Conservation (phyloP, 2,888 invertebrate species). For the Phortica magna region DNA sequence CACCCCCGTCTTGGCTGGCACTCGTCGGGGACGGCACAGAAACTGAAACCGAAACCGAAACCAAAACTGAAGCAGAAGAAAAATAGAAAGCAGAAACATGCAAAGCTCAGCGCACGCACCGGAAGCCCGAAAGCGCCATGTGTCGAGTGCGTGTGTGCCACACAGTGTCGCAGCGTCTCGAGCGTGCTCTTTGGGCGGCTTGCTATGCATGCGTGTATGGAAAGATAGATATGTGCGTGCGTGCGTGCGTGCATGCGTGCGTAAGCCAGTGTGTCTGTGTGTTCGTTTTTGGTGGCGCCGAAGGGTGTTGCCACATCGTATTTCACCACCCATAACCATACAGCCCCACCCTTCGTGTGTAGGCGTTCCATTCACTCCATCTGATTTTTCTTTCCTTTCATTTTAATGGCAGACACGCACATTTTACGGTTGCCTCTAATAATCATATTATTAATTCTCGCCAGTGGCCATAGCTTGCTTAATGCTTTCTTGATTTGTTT, state of each 20-base stretch:
- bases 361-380: conserved; percentile 59
- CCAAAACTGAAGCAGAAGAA: neutral
- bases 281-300: conserved; percentile 16
- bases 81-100: conserved; percentile 1
- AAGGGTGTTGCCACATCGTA: conserved; percentile 73
- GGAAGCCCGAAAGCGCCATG: conserved; percentile 73
- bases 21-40: neutral
- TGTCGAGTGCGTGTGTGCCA: conserved; percentile 65
- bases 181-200: conserved; percentile 3
- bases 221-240: neutral
- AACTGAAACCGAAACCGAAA: neutral
- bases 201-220: conserved; percentile 19
- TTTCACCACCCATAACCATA: conserved; percentile 60
- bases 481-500: no score
- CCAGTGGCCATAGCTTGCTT: conserved; percentile 55
- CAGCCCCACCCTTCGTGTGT: conserved; percentile 51
- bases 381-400: conserved; percentile 50
- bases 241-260: conserved; percentile 22
- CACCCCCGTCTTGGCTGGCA: neutral
- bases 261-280: conserved; percentile 38
- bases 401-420: conserved; percentile 70
- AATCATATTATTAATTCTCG: conserved; percentile 66
- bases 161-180: conserved; percentile 32
- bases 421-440: conserved; percentile 57
- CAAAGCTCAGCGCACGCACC: conserved; percentile 60